These are phyloP conservation scores for Corythoichthys intestinalis DNA, from an alignment of 2,113 vertebrate genomes.

Conservation along the genomic window DNA sequence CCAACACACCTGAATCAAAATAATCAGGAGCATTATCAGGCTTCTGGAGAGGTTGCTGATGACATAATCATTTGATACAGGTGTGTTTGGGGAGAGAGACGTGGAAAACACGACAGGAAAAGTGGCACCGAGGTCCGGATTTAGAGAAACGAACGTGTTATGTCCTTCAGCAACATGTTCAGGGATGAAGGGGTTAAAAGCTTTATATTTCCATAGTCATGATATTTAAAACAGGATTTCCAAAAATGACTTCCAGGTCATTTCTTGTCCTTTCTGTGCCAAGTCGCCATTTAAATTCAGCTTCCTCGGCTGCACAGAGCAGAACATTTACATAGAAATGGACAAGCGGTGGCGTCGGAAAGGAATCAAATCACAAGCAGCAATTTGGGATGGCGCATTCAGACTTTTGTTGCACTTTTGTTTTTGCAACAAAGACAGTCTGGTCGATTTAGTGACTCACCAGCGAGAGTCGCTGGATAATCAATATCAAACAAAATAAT, in stretches of 20 bases:
- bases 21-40: too few species aligned
- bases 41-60: too few species aligned
- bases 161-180: too few species aligned
- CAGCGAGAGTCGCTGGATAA: background rate
- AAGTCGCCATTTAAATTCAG: slow-evolving; percentile 60
- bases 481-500: background rate
- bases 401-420: slow-evolving; percentile 2
- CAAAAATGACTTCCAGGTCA: background rate
- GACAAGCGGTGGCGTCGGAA: slow-evolving; percentile 26
- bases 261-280: slow-evolving; percentile 32
- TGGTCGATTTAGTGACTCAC: background rate
- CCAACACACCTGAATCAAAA: too few species aligned
- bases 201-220: background rate
- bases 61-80: too few species aligned
- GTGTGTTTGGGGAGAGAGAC: too few species aligned
- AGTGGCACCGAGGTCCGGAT: too few species aligned
- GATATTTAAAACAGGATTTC: background rate
- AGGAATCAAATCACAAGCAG: slow-evolving; percentile 32
- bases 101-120: too few species aligned
- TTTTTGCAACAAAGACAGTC: background rate
- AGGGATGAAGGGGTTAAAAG: too few species aligned
- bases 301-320: slow-evolving; percentile 31
- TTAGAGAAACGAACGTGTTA: too few species aligned
- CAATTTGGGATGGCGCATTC: slow-evolving; percentile 25
- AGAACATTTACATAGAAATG: slow-evolving; percentile 60